Base-by-base conservation (phyloP, 2,113 vertebrate genomes). In the Holacanthus passer region DNA sequence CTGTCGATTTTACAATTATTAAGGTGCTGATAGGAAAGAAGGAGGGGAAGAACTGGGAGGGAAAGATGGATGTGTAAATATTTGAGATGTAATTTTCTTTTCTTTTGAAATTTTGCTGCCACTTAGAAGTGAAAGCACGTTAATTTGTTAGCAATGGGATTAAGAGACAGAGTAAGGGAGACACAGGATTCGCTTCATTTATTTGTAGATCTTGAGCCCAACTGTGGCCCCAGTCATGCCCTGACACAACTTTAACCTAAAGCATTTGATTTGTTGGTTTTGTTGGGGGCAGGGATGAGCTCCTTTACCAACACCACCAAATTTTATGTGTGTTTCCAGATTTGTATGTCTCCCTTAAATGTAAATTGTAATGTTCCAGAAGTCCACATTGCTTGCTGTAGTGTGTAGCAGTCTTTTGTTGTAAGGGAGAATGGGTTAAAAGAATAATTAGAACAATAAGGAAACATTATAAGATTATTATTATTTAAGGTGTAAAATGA, bases 401-500 rank as follows among this genome's bases (percentile, higher is more conserved):
- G 22, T 17, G 5, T 22, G 11, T 5, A 59, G 11, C 19, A 59
- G 43, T 66, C 32, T 50, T 11, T 43, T 47, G 20, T 9, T 52
- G 6, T 43, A 31, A 16, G 37, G 22, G 24, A 24, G 43, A 7
- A 32, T 55, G 37, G 37, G 50, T 65, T 72, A 24, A 35, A 5
- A 53, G 27, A 47, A 62, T 63, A 62, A 53, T 43, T 8, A 45
- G 31, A 31, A 45, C 35, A 62, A 24, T 32, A 35, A 17, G 63
- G 17, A 56, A 37, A 56, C 3, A 47, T 53, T 45, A 37, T 39
- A 39, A 27, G 56, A 76, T 56, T 35, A 22, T 37, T 8, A 52
- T 70, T 31, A 56, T 39, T 39, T 31, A 31, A 64, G 41, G 37
- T 75, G 53, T 53, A 68, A 63, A 35, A 16, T 5, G n/a, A 62